These are phyloP conservation scores for Barnardius zonarius DNA, from an alignment of 2,113 vertebrate genomes.

Conservation along the genomic window DNA sequence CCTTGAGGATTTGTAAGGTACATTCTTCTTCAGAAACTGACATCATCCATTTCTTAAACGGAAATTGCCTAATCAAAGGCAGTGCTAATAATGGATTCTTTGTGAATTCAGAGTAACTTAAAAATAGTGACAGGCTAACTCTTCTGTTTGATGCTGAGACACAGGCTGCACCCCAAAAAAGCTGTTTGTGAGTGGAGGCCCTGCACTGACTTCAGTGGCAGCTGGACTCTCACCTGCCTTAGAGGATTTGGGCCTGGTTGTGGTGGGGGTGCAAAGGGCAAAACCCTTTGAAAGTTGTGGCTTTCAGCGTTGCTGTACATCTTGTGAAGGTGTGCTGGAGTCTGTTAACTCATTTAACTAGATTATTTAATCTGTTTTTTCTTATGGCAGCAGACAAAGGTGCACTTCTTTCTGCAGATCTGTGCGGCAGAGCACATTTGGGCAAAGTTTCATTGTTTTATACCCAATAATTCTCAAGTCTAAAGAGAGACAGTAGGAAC, in stretches of 20 bases:
- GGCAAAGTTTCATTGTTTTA: slow-evolving; percentile 9
- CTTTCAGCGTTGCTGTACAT: not conserved
- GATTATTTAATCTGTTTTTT: not conserved
- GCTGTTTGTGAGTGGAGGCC: not conserved
- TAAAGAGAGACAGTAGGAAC: slow-evolving; percentile 22
- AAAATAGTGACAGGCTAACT: not conserved
- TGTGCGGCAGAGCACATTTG: not conserved
- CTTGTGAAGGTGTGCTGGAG: not conserved
- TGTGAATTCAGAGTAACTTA: not conserved
- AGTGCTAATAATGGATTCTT: not conserved
- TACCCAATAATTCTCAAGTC: not conserved
- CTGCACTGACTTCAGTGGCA: not conserved
- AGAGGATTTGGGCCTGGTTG: not conserved
- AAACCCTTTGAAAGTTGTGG: not conserved
- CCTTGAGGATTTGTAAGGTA: not conserved
- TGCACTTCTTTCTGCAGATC: not conserved
- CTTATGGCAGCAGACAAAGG: not conserved
- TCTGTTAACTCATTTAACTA: not conserved
- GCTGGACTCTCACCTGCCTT: not conserved
- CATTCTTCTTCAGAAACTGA: not conserved
- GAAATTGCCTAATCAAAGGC: not conserved
- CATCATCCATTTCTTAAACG: not conserved
- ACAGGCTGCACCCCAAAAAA: not conserved
- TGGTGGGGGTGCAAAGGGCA: not conserved
- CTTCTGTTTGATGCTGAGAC: not conserved